Percentiles rank a stretch among this genome's conserved stretches.
Conservation (phyloP, 2,888 invertebrate species). For the Mesochorus sp. region DNA sequence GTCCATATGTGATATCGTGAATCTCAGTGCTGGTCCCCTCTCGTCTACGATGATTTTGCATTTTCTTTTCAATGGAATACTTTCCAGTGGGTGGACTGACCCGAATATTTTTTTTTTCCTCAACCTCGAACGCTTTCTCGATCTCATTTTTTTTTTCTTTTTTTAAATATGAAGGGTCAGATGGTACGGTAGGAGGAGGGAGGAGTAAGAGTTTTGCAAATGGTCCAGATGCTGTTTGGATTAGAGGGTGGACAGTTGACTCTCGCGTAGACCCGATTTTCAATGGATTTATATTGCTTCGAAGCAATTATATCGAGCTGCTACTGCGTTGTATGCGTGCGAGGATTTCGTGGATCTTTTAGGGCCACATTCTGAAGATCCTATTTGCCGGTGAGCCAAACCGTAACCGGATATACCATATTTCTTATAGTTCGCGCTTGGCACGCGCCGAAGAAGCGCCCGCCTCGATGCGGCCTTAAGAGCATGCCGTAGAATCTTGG, state of each 20-base stretch:
- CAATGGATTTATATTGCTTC: conserved; percentile 40
- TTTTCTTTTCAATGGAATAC: conserved; percentile 32
- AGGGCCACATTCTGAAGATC: conserved; percentile 6
- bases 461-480: conserved; percentile 34
- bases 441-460: conserved; percentile 20
- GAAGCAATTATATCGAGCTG: conserved; percentile 47
- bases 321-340: too few species aligned
- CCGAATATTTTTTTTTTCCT: neutral
- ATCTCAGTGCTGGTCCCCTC: neutral
- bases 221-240: conserved; percentile 49
- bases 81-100: conserved; percentile 33
- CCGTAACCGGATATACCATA: conserved; percentile 19
- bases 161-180: neutral
- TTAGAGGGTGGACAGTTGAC: conserved; percentile 35
- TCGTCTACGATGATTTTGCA: conserved; percentile 21
- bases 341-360: neutral
- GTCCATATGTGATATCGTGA: neutral
- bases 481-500: neutral
- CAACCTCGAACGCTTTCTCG: neutral
- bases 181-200: neutral
- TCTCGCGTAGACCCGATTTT: conserved; percentile 23
- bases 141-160: neutral
- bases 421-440: conserved; percentile 2
- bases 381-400: conserved; percentile 33
- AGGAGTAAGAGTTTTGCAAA: neutral